A percentile compares a stretch with the other conserved stretches of the same genome.
Evolutionary conservation across 2,797 vertebrate species (phyloP).

Genomic region (Melopsittacus undulatus): DNA sequence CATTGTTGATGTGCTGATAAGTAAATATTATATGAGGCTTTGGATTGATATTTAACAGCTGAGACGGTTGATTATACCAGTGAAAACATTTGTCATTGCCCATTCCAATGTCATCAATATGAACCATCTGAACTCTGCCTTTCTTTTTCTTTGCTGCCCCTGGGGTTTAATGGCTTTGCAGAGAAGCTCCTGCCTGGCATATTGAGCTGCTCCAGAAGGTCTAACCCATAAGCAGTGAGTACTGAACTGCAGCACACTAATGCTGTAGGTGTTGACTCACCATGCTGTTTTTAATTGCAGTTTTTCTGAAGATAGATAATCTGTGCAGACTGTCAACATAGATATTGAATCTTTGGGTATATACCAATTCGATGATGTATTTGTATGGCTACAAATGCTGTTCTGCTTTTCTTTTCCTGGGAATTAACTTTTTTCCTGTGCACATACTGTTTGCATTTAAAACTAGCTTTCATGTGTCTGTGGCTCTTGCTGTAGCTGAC

Average conservation of each 20-base stretch:
- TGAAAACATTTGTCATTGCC: conserved; percentile 56
- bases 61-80: background rate
- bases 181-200: conserved; percentile 42
- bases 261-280: conserved; percentile 53
- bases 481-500: conserved; percentile 24
- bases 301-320: conserved; percentile 35
- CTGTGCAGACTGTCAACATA: background rate
- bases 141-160: conserved; percentile 67
- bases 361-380: background rate
- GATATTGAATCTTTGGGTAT: background rate
- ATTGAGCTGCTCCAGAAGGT: conserved; percentile 43
- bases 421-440: conserved; percentile 12
- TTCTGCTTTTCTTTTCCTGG: conserved; percentile 12
- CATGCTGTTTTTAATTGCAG: conserved; percentile 31
- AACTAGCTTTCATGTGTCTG: background rate
- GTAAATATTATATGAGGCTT: conserved; percentile 31
- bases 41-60: conserved; percentile 15
- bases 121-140: conserved; percentile 57
- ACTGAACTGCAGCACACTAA: conserved; percentile 36
- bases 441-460: conserved; percentile 18
- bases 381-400: conserved; percentile 4
- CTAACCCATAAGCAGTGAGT: conserved; percentile 50
- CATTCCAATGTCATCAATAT: conserved; percentile 1
- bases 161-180: conserved; percentile 63
- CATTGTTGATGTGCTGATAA: conserved; percentile 24